Conservation (phyloP, 2,888 invertebrate genomes). For the Polyploca ridens region DNA sequence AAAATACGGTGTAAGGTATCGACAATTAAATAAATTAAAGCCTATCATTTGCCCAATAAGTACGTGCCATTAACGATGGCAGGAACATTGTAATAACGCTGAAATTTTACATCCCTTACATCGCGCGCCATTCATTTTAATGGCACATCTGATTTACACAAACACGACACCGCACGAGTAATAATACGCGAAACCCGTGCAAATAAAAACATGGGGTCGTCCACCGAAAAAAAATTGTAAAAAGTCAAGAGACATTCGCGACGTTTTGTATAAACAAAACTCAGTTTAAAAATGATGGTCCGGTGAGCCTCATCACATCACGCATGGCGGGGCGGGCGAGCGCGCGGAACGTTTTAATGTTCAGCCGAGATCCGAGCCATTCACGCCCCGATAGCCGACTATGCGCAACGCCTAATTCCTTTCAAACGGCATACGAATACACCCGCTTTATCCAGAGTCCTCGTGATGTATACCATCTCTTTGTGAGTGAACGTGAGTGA, state of each 20-base stretch:
- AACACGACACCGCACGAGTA: constrained; percentile 28
- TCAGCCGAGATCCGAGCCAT: constrained; percentile 33
- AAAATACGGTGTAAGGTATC: constrained; percentile 2
- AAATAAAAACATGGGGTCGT: constrained; percentile 26
- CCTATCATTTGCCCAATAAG: constrained; percentile 11
- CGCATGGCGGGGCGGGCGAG: constrained; percentile 63
- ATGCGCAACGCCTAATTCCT: constrained; percentile 61
- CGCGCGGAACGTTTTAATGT: constrained; percentile 78
- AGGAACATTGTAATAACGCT: constrained; percentile 26
- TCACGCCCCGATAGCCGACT: constrained; percentile 58
- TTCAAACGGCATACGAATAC: constrained; percentile 58
- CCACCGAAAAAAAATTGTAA: constrained; percentile 27
- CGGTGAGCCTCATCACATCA: constrained; percentile 52
- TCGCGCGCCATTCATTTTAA: constrained; percentile 66
- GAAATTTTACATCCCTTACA: constrained; percentile 44
- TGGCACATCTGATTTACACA: constrained; percentile 58
- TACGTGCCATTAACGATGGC: constrained; percentile 32
- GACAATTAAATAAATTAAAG: constrained; percentile 10
- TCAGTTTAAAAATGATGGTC: constrained; percentile 68
- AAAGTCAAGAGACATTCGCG: constrained; percentile 47
- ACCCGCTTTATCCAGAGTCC: constrained; percentile 54
- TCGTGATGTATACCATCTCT: constrained; percentile 34
- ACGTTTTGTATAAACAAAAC: constrained; percentile 66
- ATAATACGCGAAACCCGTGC: constrained; percentile 30
- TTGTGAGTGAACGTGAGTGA: constrained; percentile 43